Evolutionary conservation across 2,113 vertebrate genomes (phyloP).

Genomic region (Aythya baeri): DNA sequence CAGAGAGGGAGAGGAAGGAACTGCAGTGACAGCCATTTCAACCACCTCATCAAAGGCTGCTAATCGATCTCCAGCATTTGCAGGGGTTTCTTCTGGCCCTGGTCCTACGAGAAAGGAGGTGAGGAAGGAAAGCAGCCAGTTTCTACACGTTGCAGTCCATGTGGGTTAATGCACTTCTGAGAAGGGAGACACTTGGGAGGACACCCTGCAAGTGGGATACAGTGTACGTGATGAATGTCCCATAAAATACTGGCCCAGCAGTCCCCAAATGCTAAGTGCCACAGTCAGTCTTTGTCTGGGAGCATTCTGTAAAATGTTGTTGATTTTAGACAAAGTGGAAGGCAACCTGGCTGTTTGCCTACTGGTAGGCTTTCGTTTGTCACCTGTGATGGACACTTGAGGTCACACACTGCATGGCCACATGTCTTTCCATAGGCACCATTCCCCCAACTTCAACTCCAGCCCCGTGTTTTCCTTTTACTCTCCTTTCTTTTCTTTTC

Average conservation of each 20-base stretch:
- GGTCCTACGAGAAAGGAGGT: not conserved
- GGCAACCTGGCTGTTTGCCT: not conserved
- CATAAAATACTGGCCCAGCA: not conserved
- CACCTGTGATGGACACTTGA: accelerated
- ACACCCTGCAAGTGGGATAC: not conserved
- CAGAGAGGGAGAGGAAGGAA: not conserved
- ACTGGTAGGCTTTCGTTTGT: not conserved
- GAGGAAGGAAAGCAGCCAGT: not conserved
- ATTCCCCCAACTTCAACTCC: not conserved
- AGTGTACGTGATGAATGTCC: not conserved
- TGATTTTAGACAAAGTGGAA: not conserved
- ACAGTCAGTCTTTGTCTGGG: not conserved
- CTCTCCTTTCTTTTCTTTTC: not conserved
- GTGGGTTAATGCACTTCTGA: not conserved
- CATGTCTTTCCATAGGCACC: not conserved
- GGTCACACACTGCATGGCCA: not conserved
- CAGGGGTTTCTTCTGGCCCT: not conserved
- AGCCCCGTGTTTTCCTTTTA: not conserved
- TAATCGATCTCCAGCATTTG: not conserved
- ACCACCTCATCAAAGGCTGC: not conserved
- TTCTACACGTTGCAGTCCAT: not conserved
- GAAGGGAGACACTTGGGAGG: not conserved
- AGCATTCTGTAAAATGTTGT: not conserved
- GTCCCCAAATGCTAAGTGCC: not conserved
- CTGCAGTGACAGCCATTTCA: not conserved